Evolutionary conservation across 2,888 invertebrate genomes (phyloP), one percentile per base, ranked within the genome.

Genomic region (Perithous albicinctus): DNA sequence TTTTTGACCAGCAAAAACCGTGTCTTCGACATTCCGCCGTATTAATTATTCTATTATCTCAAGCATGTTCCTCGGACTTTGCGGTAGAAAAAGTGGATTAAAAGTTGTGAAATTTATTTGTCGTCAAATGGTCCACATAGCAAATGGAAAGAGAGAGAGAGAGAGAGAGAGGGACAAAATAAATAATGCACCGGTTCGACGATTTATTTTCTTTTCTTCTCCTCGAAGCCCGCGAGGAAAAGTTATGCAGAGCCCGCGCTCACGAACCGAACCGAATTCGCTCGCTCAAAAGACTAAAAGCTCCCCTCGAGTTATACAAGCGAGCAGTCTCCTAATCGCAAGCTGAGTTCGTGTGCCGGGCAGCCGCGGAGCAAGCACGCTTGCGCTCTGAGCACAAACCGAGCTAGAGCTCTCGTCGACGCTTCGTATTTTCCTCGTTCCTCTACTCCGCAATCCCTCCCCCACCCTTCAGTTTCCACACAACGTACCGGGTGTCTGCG

Each of bases 231-330:
- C 38, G 15, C 63, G 78, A 10, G 56, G 41, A 35, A 76, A 72
- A 46, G 74, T 38, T 51, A 18, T 51, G 78, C 64, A 56, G 75
- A 80, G 78, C 61, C 77, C 76, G 79, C 84, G 80, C 70, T 63
- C 80, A 78, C 82, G 84, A 78, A 83, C 81, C 78, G 83, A 80
- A 80, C 75, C 78, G 79, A 79, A 82, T 78, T 82, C 75, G 85
- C 85, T 85, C 84, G 84, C 80, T 85, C 83, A 85, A 85, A 86
- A 87, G 88, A 88, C 88, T 88, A 86, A 79, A 85, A 87, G 85
- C 85, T 85, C 85, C 63, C 72, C 32, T 48, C 41, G 79, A 79
- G 73, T 64, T 79, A 77, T 70, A 32, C 70, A 79, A 76, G 66
- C 69, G 76, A 73, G 67, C 74, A 78, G 79, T 74, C 79, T 82